Evolutionary conservation across 2,888 invertebrate species (phyloP), one percentile per base, ranked within the genome.

Genomic region (Nemotelus nigrinus): DNA sequence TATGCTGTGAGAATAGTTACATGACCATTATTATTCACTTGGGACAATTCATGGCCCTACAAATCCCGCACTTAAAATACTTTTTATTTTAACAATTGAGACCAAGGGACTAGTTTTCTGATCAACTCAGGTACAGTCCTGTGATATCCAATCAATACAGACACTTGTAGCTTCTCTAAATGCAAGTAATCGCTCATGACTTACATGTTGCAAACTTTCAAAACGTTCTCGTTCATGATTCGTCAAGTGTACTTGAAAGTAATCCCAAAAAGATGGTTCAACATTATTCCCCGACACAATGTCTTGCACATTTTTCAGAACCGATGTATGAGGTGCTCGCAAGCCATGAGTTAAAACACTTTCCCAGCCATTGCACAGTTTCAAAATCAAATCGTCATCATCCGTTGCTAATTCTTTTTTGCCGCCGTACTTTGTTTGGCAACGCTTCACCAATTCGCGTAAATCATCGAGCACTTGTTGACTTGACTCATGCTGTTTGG

Each of bases 371-470:
- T 92, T 89, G 87, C 94, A 94, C 71, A 94, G 86, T 81, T 91
- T 88, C 39, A 80, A 81, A n/a, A 86, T 84, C 53, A 80, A 78
- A 25, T 84, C 83, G 85, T 97, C 96, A 83, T 93, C 92, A 87
- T 98, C 97, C 10, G 97, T 96, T 1, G 97, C 97, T 78, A 98
- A 88, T 86, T 97, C 96, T 70, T 94, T 93, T 86, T 94, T 93
- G 3, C 95, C 96, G 81, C 95, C 95, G 89, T 95, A 98, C 78
- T 94, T 89, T 81, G 90, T 91, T 84, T 95, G 96, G 85, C 96
- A 96, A 47, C 83, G 82, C 70, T 83, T 83, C 48, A 86, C 84
- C 63, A 81, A 82, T 76, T 83, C 80, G 63, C 85, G 83, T 2
- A 87, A 80, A n/a, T 85, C 81, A n/a, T 82, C 81, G 76, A 85